phyloP scores from a whole-genome alignment of 2,888 invertebrate species.

The Ectropis crepuscularia region DNA sequence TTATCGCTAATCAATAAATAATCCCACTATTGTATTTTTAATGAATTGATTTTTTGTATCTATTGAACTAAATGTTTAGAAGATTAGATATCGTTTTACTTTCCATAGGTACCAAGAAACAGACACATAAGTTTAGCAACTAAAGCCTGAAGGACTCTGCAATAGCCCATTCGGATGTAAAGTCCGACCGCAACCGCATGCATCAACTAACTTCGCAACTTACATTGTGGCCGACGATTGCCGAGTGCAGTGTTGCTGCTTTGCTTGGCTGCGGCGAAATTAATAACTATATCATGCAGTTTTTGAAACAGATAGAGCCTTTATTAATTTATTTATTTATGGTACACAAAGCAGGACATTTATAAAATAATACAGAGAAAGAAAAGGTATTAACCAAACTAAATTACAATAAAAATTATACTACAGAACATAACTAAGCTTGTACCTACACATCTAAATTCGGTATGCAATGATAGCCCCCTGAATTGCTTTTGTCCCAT shows the following conservation, averaged over 20 bases:
- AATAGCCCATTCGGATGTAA: constrained; percentile 18
- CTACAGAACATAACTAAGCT: no score
- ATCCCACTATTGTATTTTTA: no score
- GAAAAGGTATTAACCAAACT: no score
- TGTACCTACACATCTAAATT: background rate
- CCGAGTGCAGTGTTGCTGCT: constrained; percentile 25
- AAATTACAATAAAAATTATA: no score
- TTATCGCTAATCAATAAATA: no score
- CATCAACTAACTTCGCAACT: constrained; percentile 54
- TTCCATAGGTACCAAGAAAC: background rate
- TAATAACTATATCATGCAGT: background rate
- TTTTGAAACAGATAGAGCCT: background rate
- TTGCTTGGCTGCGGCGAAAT: constrained; percentile 6
- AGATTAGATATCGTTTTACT: no score
- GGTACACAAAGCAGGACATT: no score
- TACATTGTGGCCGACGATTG: constrained; percentile 50
- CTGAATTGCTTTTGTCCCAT: background rate
- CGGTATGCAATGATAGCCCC: no score
- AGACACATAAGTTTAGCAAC: background rate
- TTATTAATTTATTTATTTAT: no score
- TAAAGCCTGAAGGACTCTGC: background rate
- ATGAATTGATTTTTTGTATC: no score
- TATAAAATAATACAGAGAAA: no score
- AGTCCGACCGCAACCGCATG: constrained; percentile 53
- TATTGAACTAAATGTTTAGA: no score